These are phyloP conservation scores for Lycaon pictus DNA, from an alignment of 2,113 vertebrate genomes.

Conservation along the genomic window DNA sequence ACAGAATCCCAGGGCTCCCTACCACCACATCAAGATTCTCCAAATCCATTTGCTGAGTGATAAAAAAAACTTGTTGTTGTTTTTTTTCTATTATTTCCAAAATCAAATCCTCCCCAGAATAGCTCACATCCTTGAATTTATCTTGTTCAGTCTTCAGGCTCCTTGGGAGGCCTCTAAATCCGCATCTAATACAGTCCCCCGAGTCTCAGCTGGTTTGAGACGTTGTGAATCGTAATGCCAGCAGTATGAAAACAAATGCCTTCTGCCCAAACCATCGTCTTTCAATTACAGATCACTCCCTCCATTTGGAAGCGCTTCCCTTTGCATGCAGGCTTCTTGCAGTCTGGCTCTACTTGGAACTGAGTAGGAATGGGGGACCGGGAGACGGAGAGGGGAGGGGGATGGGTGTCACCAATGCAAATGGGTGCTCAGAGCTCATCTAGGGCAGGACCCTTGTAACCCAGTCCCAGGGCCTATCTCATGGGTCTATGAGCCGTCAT, in stretches of 20 bases:
- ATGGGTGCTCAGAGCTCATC: background rate
- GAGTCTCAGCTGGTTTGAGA: slow-evolving; percentile 60
- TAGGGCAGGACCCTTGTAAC: background rate
- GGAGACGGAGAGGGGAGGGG: background rate
- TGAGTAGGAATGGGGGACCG: background rate
- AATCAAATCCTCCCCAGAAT: background rate
- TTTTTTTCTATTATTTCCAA: background rate
- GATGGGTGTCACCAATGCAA: background rate
- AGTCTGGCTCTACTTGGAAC: background rate
- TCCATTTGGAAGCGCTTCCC: background rate
- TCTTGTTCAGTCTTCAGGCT: background rate
- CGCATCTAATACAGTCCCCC: slow-evolving; percentile 58
- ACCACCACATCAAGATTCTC: background rate
- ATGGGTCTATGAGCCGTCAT: no score
- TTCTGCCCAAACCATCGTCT: slow-evolving; percentile 60
- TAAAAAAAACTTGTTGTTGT: background rate
- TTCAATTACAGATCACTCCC: slow-evolving; percentile 65
- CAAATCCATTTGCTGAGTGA: background rate
- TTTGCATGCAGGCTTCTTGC: background rate
- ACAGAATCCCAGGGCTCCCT: background rate
- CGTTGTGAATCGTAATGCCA: slow-evolving; percentile 71
- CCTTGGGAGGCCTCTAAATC: slow-evolving; percentile 53
- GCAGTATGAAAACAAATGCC: slow-evolving; percentile 80
- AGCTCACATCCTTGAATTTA: slow-evolving; percentile 36
- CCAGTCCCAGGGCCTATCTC: no score